Conservation (phyloP, 2,888 invertebrate species). For the Trachelus troglodyta region DNA sequence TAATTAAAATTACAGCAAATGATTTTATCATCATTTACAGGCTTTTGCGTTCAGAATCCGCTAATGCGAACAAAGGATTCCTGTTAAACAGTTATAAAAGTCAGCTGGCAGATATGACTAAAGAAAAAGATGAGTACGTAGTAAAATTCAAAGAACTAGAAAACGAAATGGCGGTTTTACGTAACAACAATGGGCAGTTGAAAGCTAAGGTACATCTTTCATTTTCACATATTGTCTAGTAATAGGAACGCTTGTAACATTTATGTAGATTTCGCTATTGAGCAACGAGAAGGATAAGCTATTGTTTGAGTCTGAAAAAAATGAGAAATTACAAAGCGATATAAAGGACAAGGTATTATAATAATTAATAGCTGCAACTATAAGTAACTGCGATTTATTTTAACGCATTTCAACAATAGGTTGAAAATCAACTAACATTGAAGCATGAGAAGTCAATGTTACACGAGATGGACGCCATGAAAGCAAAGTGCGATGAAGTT, state of each 20-base stretch:
- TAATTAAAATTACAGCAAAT: neutral
- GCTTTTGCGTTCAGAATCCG: conserved; percentile 41
- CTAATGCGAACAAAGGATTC: conserved; percentile 43
- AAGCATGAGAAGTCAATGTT: conserved; percentile 29
- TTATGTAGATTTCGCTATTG: conserved; percentile 30
- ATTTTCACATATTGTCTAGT: conserved; percentile 2
- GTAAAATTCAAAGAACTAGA: conserved; percentile 34
- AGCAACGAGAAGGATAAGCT: conserved; percentile 36
- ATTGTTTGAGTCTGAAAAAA: conserved; percentile 25
- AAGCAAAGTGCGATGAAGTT: conserved; percentile 24
- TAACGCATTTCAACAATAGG: conserved; percentile 9
- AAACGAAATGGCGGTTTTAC: conserved; percentile 31
- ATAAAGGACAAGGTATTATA: neutral
- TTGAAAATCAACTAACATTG: conserved; percentile 24
- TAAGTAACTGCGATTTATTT: neutral
- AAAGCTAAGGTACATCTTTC: conserved; percentile 36
- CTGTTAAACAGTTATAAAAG: conserved; percentile 45
- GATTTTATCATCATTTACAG: conserved; percentile 26
- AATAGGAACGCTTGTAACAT: conserved; percentile 7
- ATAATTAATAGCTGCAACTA: too few species aligned
- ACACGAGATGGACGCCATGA: conserved; percentile 24
- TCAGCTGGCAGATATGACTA: conserved; percentile 36
- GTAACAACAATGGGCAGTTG: conserved; percentile 38
- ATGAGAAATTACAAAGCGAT: neutral
- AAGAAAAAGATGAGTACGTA: conserved; percentile 35